Base-by-base conservation (phyloP, 2,113 vertebrate genomes). In the Oryzias woworae region DNA sequence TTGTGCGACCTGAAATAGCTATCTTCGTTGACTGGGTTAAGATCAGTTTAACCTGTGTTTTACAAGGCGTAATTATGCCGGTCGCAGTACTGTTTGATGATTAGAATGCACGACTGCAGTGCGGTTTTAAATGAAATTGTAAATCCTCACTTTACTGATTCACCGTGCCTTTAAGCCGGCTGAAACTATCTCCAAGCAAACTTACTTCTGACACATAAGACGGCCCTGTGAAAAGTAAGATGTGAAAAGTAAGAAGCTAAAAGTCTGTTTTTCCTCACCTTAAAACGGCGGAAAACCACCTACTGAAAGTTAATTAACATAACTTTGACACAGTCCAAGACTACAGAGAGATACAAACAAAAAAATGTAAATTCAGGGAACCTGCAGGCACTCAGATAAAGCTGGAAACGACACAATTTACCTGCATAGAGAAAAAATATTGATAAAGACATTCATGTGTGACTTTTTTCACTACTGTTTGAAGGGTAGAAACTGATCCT, bases 221-320 rank as follows among this genome's bases (percentile, higher is more conserved):
- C 60, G 77, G 82, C 74, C 57, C 57, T 79, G 66, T 62, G 65
- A 81, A 85, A 77, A 70, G 70, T 73, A 45, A 84, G 77, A 71
- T 79, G 66, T 62, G 65, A 81, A 85, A 77, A 70, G 70, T 73
- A 45, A 84, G 77, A 71, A 75, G 62, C 75, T 74, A 73, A 80
- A 82, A 84, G 81, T 78, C 69, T 77, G 62, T 66, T 74, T 73
- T 42, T 54, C 24, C 58, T 14, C 1, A 13, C 15, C 78, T 83
- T 57, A 78, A 82, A 84, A 78, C 75, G 77, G 74, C 73, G 80
- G 59, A 76, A 80, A 90, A 82, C 87, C 85, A 90, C 82, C 85
- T 87, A 88, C 90, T 72, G 87, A 80, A 89, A 90, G 89, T 89
- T 87, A 90, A 93, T 92, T 92, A 92, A 89, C 86, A 91, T 87